Evolutionary conservation across 1,140 invertebrate genomes (phyloP).

Genomic region (Cyclargus thomasi): DNA sequence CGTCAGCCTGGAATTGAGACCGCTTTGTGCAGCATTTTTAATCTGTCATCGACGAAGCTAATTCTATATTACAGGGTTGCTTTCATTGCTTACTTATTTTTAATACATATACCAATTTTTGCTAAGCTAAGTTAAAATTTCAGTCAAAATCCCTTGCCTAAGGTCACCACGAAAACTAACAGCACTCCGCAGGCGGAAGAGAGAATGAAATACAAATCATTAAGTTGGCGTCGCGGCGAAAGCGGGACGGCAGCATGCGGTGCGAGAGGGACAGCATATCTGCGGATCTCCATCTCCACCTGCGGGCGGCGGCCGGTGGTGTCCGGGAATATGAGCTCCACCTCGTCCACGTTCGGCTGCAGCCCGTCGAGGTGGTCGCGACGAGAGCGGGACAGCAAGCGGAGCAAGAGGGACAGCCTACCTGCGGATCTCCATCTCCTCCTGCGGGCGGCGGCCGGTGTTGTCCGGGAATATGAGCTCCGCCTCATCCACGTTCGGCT

Average conservation of each 20-base stretch:
- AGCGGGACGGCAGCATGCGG: not conserved
- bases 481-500: conserved; percentile 82
- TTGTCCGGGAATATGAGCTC: conserved; percentile 78
- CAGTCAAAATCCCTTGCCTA: no score
- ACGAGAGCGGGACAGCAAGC: not conserved
- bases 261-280: conserved; percentile 42
- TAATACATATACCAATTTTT: no score
- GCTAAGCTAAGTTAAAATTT: no score
- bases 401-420: conserved; percentile 26
- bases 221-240: conserved; percentile 79
- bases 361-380: conserved; percentile 86
- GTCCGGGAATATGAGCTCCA: conserved; percentile 79
- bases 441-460: conserved; percentile 68
- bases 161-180: no score
- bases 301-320: conserved; percentile 67
- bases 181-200: no score
- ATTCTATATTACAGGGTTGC: not conserved
- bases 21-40: conserved; percentile 46
- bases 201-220: conserved; percentile 63
- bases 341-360: conserved; percentile 81
- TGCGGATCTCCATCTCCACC: conserved; percentile 76
- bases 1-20: conserved; percentile 57
- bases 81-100: no score
- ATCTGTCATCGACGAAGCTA: conserved; percentile 32
- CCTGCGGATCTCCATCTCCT: conserved; percentile 76